Base-by-base conservation (phyloP, 2,888 invertebrate species). In the Lasioglossum leucozonium region DNA sequence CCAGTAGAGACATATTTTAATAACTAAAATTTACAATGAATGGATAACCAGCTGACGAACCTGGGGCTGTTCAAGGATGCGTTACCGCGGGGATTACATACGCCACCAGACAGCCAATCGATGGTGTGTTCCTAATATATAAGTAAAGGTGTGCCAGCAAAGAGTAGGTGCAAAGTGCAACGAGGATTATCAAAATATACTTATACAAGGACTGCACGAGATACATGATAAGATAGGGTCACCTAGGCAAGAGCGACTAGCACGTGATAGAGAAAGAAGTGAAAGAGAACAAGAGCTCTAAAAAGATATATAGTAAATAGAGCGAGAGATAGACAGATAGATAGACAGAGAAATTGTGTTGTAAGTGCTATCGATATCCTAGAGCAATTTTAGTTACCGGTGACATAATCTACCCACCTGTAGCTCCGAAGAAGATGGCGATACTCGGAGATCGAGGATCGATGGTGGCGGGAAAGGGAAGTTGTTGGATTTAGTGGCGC, bases 401-500 rank as follows among this genome's bases (percentile, higher is more conserved):
- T 42, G 65, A 78, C 51, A 40, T 30, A 67, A 82, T 87, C 79
- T 92, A 94, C 94, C 93, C 93, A 94, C 94, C 94, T 94, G 94
- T 92, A 94, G 90, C 87, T 94, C 94, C 84, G 94, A 92, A 80
- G 93, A 92, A 90, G 94, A 93, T 92, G 93, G 93, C 91, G 92
- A 93, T 86, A 92, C 93, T 93, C 93, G 93, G 90, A 94, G 93
- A 89, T 94, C 95, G 87, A 94, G 94, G 88, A 94, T 93, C 88
- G 94, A 93, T 86, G 95, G 93, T 77, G 94, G 94, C 73, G 94
- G 94, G 80, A 94, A 94, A 18, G 94, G 94, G 87, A 94, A 94
- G 82, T 91, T 93, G 81, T 92, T 93, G 77, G 92, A 89, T 77
- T 93, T 93, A 40, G 82, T 84, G 77, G 81, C 84, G 73, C 88